A percentile compares a stretch with the other conserved stretches of the same genome.
Conservation (phyloP, 1,140 invertebrate genomes). For the Ectropis grisescens region DNA sequence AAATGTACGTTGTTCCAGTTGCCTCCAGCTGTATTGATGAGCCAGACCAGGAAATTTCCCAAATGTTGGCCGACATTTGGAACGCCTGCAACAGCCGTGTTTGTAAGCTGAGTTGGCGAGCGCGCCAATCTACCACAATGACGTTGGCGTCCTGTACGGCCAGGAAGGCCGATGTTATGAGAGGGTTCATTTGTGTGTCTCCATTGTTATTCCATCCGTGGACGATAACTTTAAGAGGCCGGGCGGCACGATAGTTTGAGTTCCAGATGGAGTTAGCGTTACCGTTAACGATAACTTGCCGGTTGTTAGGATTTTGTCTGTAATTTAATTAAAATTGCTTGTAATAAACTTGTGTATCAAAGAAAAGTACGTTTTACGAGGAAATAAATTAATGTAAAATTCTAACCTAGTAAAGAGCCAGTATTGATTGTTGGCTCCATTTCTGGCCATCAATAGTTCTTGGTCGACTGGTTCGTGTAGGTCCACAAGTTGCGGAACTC, state of each 20-base stretch:
- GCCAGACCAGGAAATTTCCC: conserved; percentile 66
- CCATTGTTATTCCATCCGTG: conserved; percentile 47
- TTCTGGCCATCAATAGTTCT: conserved; percentile 12
- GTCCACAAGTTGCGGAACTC: conserved; percentile 29
- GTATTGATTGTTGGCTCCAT: conserved; percentile 34
- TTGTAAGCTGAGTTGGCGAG: conserved; percentile 34
- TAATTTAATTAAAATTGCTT: no score
- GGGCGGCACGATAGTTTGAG: conserved; percentile 27
- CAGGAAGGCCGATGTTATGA: conserved; percentile 50
- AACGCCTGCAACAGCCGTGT: conserved; percentile 61
- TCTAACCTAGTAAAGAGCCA: conserved; percentile 50
- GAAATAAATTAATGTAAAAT: background rate
- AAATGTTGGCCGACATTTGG: conserved; percentile 65
- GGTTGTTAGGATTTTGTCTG: conserved; percentile 26
- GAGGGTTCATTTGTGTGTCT: conserved; percentile 21
- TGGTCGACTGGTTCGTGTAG: conserved; percentile 25
- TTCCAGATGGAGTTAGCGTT: conserved; percentile 24
- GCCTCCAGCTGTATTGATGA: conserved; percentile 37
- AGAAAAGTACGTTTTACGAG: no score
- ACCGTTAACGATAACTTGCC: conserved; percentile 22
- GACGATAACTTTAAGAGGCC: conserved; percentile 28
- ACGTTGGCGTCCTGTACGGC: conserved; percentile 64
- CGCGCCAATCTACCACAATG: conserved; percentile 61
- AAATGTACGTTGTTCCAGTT: conserved; percentile 37
- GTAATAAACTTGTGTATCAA: no score